phyloP scores from a whole-genome alignment of 2,888 invertebrate genomes.

The Acrobeloides nanus region DNA sequence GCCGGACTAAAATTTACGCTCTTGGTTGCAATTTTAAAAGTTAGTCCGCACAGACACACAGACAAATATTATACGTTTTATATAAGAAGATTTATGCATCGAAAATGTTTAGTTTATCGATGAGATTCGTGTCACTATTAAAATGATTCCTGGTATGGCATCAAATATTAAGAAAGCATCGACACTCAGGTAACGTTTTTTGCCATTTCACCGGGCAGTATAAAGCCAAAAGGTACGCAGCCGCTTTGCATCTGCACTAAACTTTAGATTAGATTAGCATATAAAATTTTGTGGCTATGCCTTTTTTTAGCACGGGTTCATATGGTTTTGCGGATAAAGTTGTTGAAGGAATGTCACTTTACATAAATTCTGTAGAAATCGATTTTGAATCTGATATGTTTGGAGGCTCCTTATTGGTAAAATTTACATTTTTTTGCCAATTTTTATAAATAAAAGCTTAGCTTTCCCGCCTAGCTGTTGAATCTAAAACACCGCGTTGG shows the following conservation, averaged over 20 bases:
- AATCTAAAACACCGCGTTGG: conserved; percentile 88
- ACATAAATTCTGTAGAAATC: conserved; percentile 86
- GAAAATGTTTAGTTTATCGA: conserved; percentile 49
- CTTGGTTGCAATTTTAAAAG: too few relatives aligned
- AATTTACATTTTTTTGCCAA: neutral
- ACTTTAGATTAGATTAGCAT: conserved; percentile 19
- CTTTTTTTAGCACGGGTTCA: conserved; percentile 27
- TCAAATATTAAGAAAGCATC: too few relatives aligned
- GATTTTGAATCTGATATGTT: conserved; percentile 90
- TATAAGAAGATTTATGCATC: too few relatives aligned
- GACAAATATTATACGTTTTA: too few relatives aligned
- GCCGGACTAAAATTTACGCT: too few relatives aligned
- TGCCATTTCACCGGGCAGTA: too few relatives aligned
- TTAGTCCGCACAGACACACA: too few relatives aligned
- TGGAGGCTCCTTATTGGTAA: conserved; percentile 85
- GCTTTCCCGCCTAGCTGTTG: conserved; percentile 84
- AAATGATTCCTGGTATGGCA: too few relatives aligned
- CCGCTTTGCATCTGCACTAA: too few relatives aligned
- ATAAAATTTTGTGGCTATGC: conserved; percentile 8
- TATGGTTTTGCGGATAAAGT: conserved; percentile 85
- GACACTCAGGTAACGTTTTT: too few relatives aligned
- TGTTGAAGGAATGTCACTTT: conserved; percentile 91
- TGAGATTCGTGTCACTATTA: conserved; percentile 45
- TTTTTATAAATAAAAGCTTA: conserved; percentile 53
- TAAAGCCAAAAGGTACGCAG: too few relatives aligned